phyloP scores from a whole-genome alignment of 1,140 invertebrate species.

The Lordiphosa stackelbergi region DNA sequence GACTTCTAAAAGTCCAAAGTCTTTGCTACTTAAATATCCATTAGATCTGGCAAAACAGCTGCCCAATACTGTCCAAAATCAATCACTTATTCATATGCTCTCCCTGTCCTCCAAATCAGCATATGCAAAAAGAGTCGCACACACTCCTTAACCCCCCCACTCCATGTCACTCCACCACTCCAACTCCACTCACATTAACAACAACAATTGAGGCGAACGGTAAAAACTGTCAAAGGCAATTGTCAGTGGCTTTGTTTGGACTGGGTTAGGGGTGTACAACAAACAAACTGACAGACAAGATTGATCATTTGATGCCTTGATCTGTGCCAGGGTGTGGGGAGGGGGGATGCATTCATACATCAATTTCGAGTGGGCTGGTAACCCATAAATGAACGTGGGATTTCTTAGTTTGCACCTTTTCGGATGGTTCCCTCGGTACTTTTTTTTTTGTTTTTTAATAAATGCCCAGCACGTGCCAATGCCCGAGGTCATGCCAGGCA shows the following conservation, averaged over 20 bases:
- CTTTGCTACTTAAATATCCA: conserved; percentile 29
- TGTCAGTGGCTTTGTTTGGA: conserved; percentile 54
- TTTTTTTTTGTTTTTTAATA: conserved; percentile 2
- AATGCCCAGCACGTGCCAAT: conserved; percentile 51
- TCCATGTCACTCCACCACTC: conserved; percentile 9
- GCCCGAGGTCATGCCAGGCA: conserved; percentile 28
- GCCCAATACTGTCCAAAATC: conserved; percentile 37
- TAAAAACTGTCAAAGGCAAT: conserved; percentile 70
- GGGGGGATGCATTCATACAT: conserved; percentile 25
- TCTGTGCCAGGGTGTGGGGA: not conserved
- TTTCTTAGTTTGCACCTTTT: conserved; percentile 67
- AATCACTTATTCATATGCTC: conserved; percentile 33
- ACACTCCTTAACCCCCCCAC: conserved; percentile 17
- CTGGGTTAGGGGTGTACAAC: conserved; percentile 31
- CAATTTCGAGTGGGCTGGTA: conserved; percentile 48
- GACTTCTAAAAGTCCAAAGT: too few species aligned
- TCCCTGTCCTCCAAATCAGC: conserved; percentile 20
- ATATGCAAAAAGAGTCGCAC: conserved; percentile 37
- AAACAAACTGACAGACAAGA: conserved; percentile 45
- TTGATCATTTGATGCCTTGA: conserved; percentile 47
- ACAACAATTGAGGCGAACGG: conserved; percentile 55
- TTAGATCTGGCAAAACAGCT: conserved; percentile 49
- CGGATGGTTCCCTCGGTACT: not conserved
- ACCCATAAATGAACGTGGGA: conserved; percentile 62
- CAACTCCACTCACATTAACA: conserved; percentile 49